Evolutionary conservation across 2,888 invertebrate species (phyloP).

Genomic region (Ochropleura plecta): DNA sequence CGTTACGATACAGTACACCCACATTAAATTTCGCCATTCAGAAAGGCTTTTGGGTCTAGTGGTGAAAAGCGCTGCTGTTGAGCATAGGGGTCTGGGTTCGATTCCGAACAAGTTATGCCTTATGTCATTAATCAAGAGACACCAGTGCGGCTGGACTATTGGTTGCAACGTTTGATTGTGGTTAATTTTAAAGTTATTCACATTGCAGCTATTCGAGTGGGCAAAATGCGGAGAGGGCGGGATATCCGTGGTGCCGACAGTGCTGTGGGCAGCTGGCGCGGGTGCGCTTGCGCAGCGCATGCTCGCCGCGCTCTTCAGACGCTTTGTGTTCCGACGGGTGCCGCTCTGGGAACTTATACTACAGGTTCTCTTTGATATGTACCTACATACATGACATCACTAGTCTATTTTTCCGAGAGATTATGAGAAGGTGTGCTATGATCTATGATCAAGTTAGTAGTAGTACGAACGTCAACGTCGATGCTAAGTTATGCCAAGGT

Average conservation of each 20-base stretch:
- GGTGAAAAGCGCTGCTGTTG: neutral
- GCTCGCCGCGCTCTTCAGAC: conserved; percentile 78
- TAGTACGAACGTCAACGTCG: neutral
- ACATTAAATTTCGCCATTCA: neutral
- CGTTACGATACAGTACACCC: neutral
- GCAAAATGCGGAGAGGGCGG: conserved; percentile 82
- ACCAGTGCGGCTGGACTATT: neutral
- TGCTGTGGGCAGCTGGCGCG: conserved; percentile 83
- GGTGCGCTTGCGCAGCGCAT: conserved; percentile 81
- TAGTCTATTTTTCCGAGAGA: neutral
- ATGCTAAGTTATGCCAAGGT: neutral
- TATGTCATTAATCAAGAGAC: neutral
- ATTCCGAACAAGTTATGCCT: neutral
- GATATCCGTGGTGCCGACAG: conserved; percentile 81
- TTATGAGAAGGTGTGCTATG: neutral
- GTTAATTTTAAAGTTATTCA: neutral
- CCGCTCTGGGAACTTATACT: conserved; percentile 84
- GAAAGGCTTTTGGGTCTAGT: neutral
- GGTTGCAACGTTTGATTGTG: neutral
- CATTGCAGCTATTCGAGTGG: conserved; percentile 78
- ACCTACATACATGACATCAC: neutral
- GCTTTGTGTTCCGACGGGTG: conserved; percentile 84
- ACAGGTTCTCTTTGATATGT: conserved; percentile 74
- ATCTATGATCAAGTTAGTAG: neutral
- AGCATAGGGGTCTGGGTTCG: neutral